Evolutionary conservation across 2,888 invertebrate species (phyloP), one percentile per base, ranked within the genome.

Genomic region (Diaprepes abbreviatus): DNA sequence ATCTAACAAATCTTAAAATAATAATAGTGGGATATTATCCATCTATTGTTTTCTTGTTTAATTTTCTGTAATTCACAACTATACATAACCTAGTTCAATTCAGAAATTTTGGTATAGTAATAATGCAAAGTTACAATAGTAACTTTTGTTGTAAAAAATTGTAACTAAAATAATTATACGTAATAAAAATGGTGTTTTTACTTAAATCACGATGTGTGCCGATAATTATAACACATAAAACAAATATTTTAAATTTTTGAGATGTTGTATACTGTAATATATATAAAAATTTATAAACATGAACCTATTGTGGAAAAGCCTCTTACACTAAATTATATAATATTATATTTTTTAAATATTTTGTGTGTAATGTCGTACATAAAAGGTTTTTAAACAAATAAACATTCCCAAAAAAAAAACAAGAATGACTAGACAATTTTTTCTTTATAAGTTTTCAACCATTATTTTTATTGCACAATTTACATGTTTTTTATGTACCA

Each of bases 381-480:
- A 54, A 43, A 16, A 52, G 17, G 3, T 28, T 62, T 50, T 36
- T 12, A 45, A 6, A 43, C 12, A 24, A 21, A 24, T 16, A 17
- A 14, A 55, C n/a, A 38, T 7, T 57, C 24, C 17, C 5, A 4
- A 10, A 33, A 55, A 64, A 16, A 14, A 24, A 38, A 40, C 17
- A 21, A 50, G 54, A 19, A 40, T 63, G 68, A 68, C 68, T 68
- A 68, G 62, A 67, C 10, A 12, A 48, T 28, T 2, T 31, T 50
- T 50, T 12, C 17, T 45, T 50, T 28, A 14, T 12, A 7, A 60
- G 24, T 52, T 35, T 59, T 59, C 12, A 17, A 58, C 35, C 16
- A 45, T 48, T 14, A 48, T 58, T 64, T 69, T 72, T 75, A 76
- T 76, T 75, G 76, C 74, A 74, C 76, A 66, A 57, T 69, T 74